These are phyloP conservation scores for Halcyon senegalensis DNA, from an alignment of 2,113 vertebrate species.

Conservation along the genomic window DNA sequence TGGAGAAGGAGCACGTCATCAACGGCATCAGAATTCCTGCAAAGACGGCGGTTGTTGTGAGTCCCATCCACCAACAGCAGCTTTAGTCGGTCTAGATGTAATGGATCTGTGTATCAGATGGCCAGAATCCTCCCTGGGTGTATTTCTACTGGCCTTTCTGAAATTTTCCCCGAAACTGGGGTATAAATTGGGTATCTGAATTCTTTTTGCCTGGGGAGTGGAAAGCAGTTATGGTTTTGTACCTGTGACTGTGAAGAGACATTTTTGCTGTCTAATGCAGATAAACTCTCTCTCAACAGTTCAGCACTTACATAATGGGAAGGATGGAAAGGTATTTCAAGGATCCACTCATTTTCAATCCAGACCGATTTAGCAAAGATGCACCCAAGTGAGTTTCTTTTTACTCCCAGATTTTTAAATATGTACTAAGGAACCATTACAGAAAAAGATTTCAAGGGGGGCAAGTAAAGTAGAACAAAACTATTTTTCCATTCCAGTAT, in stretches of 20 bases:
- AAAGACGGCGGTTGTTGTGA: conserved; percentile 61
- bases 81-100: background rate
- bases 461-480: background rate
- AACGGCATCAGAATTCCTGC: conserved; percentile 79
- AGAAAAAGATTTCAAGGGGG: background rate
- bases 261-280: background rate
- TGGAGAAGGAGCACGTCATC: conserved; percentile 76
- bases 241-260: background rate
- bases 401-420: background rate
- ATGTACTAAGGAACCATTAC: background rate
- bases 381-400: conserved; percentile 84
- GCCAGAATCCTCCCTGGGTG: background rate
- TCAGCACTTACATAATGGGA: conserved; percentile 81
- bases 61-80: background rate
- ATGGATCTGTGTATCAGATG: background rate
- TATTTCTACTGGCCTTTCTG: background rate
- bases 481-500: background rate
- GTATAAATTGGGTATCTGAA: background rate
- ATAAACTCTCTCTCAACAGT: conserved; percentile 69
- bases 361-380: conserved; percentile 88
- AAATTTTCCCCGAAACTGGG: background rate
- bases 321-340: conserved; percentile 89
- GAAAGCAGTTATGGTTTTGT: background rate
- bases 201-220: background rate
- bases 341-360: conserved; percentile 88